Evolutionary conservation across 2,113 vertebrate genomes (phyloP).

Genomic region (Rattus rattus): DNA sequence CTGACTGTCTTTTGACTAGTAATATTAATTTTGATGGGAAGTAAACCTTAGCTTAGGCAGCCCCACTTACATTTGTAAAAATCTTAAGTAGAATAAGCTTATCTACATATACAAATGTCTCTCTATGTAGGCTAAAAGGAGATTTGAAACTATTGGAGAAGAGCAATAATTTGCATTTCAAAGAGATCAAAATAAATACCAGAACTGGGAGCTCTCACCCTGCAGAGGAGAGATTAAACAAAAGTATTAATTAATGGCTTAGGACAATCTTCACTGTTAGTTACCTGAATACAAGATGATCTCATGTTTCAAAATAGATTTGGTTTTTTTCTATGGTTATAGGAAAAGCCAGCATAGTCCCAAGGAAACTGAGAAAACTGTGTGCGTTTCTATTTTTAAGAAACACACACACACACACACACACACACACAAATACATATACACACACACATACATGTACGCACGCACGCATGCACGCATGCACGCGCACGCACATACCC

Average conservation of each 20-base stretch:
- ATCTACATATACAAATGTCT: slow-evolving; percentile 48
- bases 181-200: slow-evolving; percentile 69
- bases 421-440: too few species aligned
- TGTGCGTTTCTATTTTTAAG: slow-evolving; percentile 9
- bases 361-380: slow-evolving; percentile 3
- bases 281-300: slow-evolving; percentile 68
- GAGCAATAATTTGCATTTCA: slow-evolving; percentile 80
- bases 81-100: not conserved
- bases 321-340: not conserved
- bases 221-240: slow-evolving; percentile 68
- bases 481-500: too few species aligned
- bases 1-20: slow-evolving; percentile 49
- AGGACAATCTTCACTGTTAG: slow-evolving; percentile 79
- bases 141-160: slow-evolving; percentile 65
- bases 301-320: slow-evolving; percentile 63
- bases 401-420: too few species aligned
- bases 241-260: slow-evolving; percentile 80
- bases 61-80: slow-evolving; percentile 61
- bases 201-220: slow-evolving; percentile 66
- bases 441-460: too few species aligned
- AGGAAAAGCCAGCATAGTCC: not conserved
- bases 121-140: slow-evolving; percentile 55
- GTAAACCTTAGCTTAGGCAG: slow-evolving; percentile 41
- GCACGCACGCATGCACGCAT: too few species aligned
- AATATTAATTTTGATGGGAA: slow-evolving; percentile 59